A percentile compares a stretch with the other conserved stretches of the same genome.
phyloP scores from a whole-genome alignment of 2,888 invertebrate genomes.

The Perdita meconis region DNA sequence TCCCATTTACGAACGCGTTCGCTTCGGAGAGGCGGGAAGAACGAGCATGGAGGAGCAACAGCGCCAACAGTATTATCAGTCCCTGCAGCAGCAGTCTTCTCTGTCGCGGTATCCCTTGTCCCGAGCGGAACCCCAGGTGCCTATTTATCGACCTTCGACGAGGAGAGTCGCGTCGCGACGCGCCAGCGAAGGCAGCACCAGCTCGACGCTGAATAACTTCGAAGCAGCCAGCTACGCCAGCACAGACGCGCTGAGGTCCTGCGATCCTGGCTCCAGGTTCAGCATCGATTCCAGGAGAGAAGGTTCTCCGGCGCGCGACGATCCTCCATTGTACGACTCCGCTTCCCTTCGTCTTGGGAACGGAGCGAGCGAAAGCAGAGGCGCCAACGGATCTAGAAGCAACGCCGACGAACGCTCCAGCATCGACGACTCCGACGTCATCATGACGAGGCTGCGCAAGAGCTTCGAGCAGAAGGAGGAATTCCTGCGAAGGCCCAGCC shows the following conservation, averaged over 20 bases:
- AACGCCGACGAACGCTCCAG: slow-evolving; percentile 78
- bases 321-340: slow-evolving; percentile 89
- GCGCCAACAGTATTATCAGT: slow-evolving; percentile 31
- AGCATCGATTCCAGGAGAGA: slow-evolving; percentile 86
- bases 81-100: slow-evolving; percentile 68
- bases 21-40: slow-evolving; percentile 62
- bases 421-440: slow-evolving; percentile 89
- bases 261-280: slow-evolving; percentile 83
- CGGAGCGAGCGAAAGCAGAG: slow-evolving; percentile 7
- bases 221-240: slow-evolving; percentile 77
- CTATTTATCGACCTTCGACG: slow-evolving; percentile 78
- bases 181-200: slow-evolving; percentile 85
- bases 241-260: slow-evolving; percentile 67
- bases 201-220: slow-evolving; percentile 62
- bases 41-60: slow-evolving; percentile 30
- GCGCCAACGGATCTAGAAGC: slow-evolving; percentile 5
- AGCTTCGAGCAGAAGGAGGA: slow-evolving; percentile 96
- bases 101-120: slow-evolving; percentile 79
- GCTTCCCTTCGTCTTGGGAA: slow-evolving; percentile 87
- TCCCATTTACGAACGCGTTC: slow-evolving; percentile 81
- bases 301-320: slow-evolving; percentile 88
- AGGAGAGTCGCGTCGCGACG: slow-evolving; percentile 81
- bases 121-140: slow-evolving; percentile 81
- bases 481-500: slow-evolving; percentile 91
- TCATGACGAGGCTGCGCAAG: slow-evolving; percentile 91